A percentile compares a stretch with the other conserved stretches of the same genome.
phyloP scores from a whole-genome alignment of 2,113 vertebrate genomes.

The Sinocyclocheilus anophthalmus region DNA sequence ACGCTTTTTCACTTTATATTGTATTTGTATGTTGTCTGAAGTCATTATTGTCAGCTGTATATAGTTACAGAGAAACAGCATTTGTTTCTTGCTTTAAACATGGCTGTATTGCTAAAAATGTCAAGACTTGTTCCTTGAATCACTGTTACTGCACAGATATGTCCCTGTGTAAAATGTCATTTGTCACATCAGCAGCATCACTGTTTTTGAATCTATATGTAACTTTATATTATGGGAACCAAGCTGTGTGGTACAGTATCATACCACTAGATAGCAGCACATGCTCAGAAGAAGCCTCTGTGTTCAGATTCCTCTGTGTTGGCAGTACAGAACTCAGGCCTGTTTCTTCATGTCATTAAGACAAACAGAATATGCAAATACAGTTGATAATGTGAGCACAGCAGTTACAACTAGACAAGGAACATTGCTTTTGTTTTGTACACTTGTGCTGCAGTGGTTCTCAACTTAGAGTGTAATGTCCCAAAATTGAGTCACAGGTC shows the following conservation, averaged over 20 bases:
- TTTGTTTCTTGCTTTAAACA: neutral
- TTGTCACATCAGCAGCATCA: neutral
- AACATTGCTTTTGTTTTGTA: neutral
- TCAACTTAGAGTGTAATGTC: neutral
- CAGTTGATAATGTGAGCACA: neutral
- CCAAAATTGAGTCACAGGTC: neutral
- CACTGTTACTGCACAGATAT: neutral
- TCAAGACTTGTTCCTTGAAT: neutral
- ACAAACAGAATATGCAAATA: neutral
- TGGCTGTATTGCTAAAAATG: neutral
- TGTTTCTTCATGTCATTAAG: neutral
- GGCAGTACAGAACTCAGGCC: neutral
- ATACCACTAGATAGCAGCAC: slow-evolving; percentile 64
- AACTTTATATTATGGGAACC: neutral
- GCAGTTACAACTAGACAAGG: neutral
- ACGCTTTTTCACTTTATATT: neutral
- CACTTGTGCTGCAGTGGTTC: neutral
- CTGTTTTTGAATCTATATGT: neutral
- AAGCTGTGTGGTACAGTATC: neutral
- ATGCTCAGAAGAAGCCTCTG: slow-evolving; percentile 15
- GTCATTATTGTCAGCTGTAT: neutral
- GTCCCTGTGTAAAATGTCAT: neutral
- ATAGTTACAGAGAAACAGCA: neutral
- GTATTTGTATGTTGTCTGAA: neutral
- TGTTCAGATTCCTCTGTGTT: neutral